Evolutionary conservation across 2,888 invertebrate genomes (phyloP), one percentile per base, ranked within the genome.

Genomic region (Morpho achilles): DNA sequence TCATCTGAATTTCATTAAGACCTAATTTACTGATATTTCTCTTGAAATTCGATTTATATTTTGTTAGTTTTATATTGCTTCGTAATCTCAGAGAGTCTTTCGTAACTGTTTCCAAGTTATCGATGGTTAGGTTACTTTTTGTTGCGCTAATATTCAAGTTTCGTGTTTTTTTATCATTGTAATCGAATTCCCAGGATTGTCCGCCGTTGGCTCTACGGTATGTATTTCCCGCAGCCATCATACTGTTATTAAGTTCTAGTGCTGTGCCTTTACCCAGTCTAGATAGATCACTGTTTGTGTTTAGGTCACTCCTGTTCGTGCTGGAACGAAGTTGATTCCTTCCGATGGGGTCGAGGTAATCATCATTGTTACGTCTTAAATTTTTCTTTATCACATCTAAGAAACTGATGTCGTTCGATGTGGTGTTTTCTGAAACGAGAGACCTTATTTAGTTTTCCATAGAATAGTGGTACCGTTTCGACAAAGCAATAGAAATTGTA

Each of bases 331-430:
- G 32, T 32, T 2, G 1, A 3, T 32, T 32, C 32, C 32, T 3
- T 32, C 1, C 32, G 32, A 32, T 32, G 32, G 32, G 32, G 32
- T 74, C 72, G 3, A 54, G 57, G 62, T 80, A 82, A 58, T 84
- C 83, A 39, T 84, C 82, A 51, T 84, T 83, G 61, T 81, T 76
- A 7, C 64, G 70, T 22, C 71, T 70, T 7, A 84, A 65, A 44
- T 75, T 66, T 4, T 71, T 53, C 60, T 73, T 78, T 22, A 83
- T 69, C 5, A 61, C 51, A 10, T 77, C 66, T 6, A 74, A 65
- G 10, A 82, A 73, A 32, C 59, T 32, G 6, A 53, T 46, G 10
- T 56, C 65, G 39, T 56, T 60, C 22, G 9, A 44, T 46, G 59
- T 49, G 45, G 32, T 22, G 42, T 51, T 44, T 10, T 8, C 51